Evolutionary conservation across 2,797 vertebrate genomes (phyloP).

Genomic region (Protonibea diacanthus): DNA sequence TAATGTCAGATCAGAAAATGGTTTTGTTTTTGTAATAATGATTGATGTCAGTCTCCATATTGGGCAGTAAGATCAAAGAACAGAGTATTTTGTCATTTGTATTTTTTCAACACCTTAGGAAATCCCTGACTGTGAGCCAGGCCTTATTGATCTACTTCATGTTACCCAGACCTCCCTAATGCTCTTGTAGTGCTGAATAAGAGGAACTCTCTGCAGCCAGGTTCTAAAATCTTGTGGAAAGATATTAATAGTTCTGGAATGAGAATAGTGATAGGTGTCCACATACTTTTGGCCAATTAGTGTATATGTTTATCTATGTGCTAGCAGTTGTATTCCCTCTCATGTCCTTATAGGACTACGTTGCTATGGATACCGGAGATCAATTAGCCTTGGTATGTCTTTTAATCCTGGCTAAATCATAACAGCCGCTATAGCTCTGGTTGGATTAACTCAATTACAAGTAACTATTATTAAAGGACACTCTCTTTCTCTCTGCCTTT

Average conservation of each 20-base stretch:
- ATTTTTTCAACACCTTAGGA: no score
- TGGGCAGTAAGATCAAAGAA: no score
- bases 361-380: conserved; percentile 88
- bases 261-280: neutral
- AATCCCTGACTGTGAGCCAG: no score
- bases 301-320: conserved; percentile 1
- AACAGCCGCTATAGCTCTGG: conserved; percentile 70
- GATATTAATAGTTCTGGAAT: neutral
- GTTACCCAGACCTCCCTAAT: no score
- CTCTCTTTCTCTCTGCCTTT: conserved; percentile 25
- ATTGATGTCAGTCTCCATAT: no score
- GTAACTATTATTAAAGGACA: conserved; percentile 70
- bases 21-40: no score
- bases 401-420: conserved; percentile 89
- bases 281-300: neutral
- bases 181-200: neutral
- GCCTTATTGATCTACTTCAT: no score
- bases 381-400: conserved; percentile 80
- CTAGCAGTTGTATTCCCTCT: conserved; percentile 15
- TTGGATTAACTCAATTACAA: conserved; percentile 80
- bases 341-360: conserved; percentile 78
- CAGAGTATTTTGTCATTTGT: no score
- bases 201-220: neutral
- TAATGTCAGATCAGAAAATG: no score
- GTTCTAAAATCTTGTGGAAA: neutral